Percentiles rank a stretch among this genome's conserved stretches.
phyloP scores from a whole-genome alignment of 2,888 invertebrate species.

The Campoplex capitator region DNA sequence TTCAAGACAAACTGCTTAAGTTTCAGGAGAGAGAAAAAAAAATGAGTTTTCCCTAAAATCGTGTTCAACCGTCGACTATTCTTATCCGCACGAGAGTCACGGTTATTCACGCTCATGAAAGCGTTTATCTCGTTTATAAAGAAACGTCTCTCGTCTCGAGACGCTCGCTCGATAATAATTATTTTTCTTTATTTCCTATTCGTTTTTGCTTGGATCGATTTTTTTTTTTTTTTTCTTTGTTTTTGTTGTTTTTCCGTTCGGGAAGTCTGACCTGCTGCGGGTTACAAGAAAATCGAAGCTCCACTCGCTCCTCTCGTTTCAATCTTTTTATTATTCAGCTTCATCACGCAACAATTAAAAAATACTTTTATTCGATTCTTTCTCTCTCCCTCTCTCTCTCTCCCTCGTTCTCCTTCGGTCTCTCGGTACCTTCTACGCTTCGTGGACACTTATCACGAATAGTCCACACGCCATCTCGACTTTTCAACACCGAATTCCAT shows the following conservation, averaged over 20 bases:
- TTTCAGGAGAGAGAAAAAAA: not conserved
- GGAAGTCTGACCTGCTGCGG: slow-evolving; percentile 55
- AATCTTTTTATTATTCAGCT: slow-evolving; percentile 5
- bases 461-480: slow-evolving; percentile 4
- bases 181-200: slow-evolving; percentile 41
- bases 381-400: not conserved
- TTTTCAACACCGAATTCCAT: slow-evolving; percentile 5
- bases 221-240: too few species aligned
- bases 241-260: slow-evolving; percentile 47
- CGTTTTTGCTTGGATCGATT: slow-evolving; percentile 34
- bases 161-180: slow-evolving; percentile 53
- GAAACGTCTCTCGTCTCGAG: slow-evolving; percentile 34
- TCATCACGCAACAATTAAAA: slow-evolving; percentile 71
- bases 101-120: slow-evolving; percentile 49
- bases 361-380: slow-evolving; percentile 69
- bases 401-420: slow-evolving; percentile 8
- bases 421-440: slow-evolving; percentile 10
- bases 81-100: slow-evolving; percentile 38
- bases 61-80: not conserved
- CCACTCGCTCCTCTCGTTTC: slow-evolving; percentile 23
- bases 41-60: not conserved
- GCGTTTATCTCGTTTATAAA: slow-evolving; percentile 49
- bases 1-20: not conserved
- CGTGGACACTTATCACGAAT: slow-evolving; percentile 51
- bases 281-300: slow-evolving; percentile 30